Base-by-base conservation (phyloP, 2,113 vertebrate species). In the Phyllopteryx taeniolatus region DNA sequence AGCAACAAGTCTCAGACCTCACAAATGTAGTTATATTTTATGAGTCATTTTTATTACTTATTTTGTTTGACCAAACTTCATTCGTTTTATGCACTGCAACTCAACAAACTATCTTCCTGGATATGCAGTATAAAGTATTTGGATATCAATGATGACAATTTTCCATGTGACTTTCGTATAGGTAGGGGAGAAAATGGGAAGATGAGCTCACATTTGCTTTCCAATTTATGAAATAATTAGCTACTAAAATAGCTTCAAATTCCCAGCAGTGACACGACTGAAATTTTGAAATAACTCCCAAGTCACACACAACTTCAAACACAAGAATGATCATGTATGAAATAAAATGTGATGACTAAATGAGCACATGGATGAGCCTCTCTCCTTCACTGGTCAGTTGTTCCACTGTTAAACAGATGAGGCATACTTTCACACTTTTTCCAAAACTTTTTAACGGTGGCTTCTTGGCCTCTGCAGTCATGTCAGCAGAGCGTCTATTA, bases 151-250 rank as follows among this genome's bases (percentile, higher is more conserved):
- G 57, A 60, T 67, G 54, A 66, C 11, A 65, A 68, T 84, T 85
- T 87, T 85, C 81, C 85, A 84, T 83, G 82, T 85, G 86, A 86
- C 70, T 81, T 59, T 17, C 69, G 63, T 71, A 53, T 69, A 83
- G 75, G 77, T 42, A 65, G 78, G 62, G 59, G 73, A 83, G 72
- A 86, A 86, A 76, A 85, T 78, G 68, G 70, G 75, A 90, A 86
- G 79, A 81, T 84, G 81, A 90, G 85, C 90, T 91, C 86, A 88
- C 73, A 83, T 86, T 88, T 86, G 90, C 86, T 86, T 95, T 93
- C 94, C 94, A 95, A 95, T 97, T 96, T 96, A 95, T 95, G 92
- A 93, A 92, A 92, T 95, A 96, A 96, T 96, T 96, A 96, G 93
- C 90, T 94, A 94, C 95, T 94, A 95, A 95, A 95, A 90, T 89